Base-by-base conservation (phyloP, 2,797 vertebrate species). In the Coracias cyanogaster region DNA sequence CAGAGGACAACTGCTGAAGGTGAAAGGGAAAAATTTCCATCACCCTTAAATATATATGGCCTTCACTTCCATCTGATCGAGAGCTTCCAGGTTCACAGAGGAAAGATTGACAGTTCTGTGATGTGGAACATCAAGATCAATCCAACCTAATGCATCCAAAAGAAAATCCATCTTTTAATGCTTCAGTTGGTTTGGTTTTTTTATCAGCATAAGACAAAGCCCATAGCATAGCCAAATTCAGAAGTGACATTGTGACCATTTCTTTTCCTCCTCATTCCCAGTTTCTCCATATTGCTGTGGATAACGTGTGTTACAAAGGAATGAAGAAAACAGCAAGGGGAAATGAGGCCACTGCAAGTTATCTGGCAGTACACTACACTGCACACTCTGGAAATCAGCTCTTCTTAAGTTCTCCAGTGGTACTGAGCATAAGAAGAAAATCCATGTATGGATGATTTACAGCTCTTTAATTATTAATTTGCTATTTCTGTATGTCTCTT, bases 71-170 rank as follows among this genome's bases (percentile, higher is more conserved):
- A 28, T 19, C 31, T 31, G 46, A 66, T 43, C 1, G 0, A 83
- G 65, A 93, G 57, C 65, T 91, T 81, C 76, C 72, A 96, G 65
- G 58, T 83, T 86, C 55, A 39, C 43, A 93, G 85, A 74, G 86
- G 43, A 48, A 91, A 78, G 62, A 88, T 0, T 69, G 70, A 48
- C 70, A 88, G 85, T 19, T 72, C 84, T 76, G 49, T 41, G 31
- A 45, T 73, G 46, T 66, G 58, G 65, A 90, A 93, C 62, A 72
- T 24, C 31, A 74, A 57, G 55, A 1, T 9, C 91, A 91, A 91
- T 55, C 51, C 89, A 91, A 41, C 15, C 19, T 52, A 88, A 91
- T 35, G 49, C 1, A 66, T 84, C 72, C 62, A 62, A 81, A 96
- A 65, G 45, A 91, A 92, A 86, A 92, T 60, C 58, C 28, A 72